Evolutionary conservation across 2,797 vertebrate genomes (phyloP), one percentile per base, ranked within the genome.

Genomic region (Rhadinocentrus ornatus): DNA sequence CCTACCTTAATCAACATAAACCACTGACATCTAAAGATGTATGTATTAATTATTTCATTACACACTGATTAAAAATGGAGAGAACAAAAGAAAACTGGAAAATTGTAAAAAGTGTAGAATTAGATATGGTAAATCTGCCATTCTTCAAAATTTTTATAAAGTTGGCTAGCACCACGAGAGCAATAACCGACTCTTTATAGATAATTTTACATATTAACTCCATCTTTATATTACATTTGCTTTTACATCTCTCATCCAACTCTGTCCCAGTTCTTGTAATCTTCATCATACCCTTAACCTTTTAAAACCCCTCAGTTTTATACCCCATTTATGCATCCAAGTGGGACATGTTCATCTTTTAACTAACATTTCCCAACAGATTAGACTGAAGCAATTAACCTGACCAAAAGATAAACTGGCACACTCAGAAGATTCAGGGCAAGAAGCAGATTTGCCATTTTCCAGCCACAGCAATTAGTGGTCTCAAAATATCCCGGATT

Each of bases 401-500:
- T 37, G 66, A 80, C 57, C 73, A 71, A 55, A 67, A 65, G 84
- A 81, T 73, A 48, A 80, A 80, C 57, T 71, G 82, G 27, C 67
- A 26, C 62, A 66, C 53, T 7, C 41, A 67, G 27, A 61, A 68
- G 69, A 79, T 82, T 85, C 66, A 57, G 81, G 62, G 61, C 81
- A 71, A 16, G 16, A 41, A 32, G 70, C 57, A 68, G 57, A 78
- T 79, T 77, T 82, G 62, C 70, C 81, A 77, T 81, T 86, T 80
- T 71, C 71, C 85, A 78, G 82, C 73, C 79, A 66, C 68, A 71
- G 86, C 86, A 89, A 90, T 90, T 87, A 88, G 72, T 78, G 59
- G 29, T 67, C 83, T 73, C 66, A 64, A 84, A 88, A 87, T 69
- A 87, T 70, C 73, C 77, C 63, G 0, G 75, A 80, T 90, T 88